Evolutionary conservation across 2,797 vertebrate species (phyloP), one percentile per base, ranked within the genome.

Genomic region (Pelodytes ibericus): DNA sequence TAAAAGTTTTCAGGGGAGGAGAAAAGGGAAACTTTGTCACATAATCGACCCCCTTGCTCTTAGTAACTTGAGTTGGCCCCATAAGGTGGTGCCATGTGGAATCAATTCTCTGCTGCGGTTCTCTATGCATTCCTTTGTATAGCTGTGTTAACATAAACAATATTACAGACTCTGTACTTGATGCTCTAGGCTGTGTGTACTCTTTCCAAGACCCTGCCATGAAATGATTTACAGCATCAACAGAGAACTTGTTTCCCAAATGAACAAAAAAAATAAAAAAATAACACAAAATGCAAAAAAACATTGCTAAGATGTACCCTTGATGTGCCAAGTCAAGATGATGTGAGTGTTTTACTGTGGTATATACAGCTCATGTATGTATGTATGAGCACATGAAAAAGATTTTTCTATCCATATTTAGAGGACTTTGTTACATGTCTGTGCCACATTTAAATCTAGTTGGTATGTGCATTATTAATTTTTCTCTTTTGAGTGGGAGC

Each of bases 121-220:
- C 61, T 72, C 71, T 78, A 61, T 61, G 70, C 62, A 78, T 78
- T 78, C 76, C 70, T 67, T 78, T 72, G 76, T 72, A 67, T 72
- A 60, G 76, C 76, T 31, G 62, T 60, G 62, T 39, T 68, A 72
- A 72, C 69, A 72, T 72, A 78, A 78, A 78, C 76, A 78, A 67
- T 72, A 72, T 67, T 72, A 78, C 70, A 78, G 63, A 25, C 63
- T 44, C 61, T 78, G 75, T 60, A 60, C 53, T 72, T 57, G 29
- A 64, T 65, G 62, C 75, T 72, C 65, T 51, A 64, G 62, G 62
- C 69, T 77, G 61, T 72, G 56, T 78, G 75, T 72, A 78, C 36
- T 61, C 41, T 49, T 61, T 78, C 75, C 69, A 72, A 41, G 65
- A 66, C 20, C 70, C 62, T 61, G 56, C 70, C 63, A 67, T 67